Evolutionary conservation across 2,797 vertebrate genomes (phyloP), one percentile per base, ranked within the genome.

Genomic region (Semotilus atromaculatus): DNA sequence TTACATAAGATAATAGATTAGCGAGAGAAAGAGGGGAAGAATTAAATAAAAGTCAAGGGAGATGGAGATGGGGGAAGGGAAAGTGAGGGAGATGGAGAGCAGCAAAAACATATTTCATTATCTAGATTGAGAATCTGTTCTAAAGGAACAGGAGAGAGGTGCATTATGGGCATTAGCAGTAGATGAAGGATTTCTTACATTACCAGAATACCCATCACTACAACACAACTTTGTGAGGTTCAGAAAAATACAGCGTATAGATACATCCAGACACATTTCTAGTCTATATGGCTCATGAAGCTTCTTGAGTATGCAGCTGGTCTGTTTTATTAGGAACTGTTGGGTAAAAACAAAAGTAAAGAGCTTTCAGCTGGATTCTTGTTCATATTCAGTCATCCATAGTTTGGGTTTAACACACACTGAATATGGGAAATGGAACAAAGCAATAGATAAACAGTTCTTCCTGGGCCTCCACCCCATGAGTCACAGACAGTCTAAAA

Each of bases 381-480:
- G 62, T n/a, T 43, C n/a, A 83, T 11, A 23, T 38, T 76, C n/a
- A 58, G 23, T 68, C 34, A 55, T 53, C 3, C 3, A 83, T n/a
- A 40, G 53, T 72, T 58, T 72, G 55, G 5, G 38, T 48, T 58
- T 72, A 45, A 70, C 62, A 43, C 31, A 68, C n/a, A 43, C 48
- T 45, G 31, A 77, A 66, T 40, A 55, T 67, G 36, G 45, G 26
- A 68, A 77, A 58, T 40, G 7, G 8, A 73, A 45, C 38, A 73
- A 82, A 82, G 55, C 7, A 55, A 43, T 62, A 73, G 29, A 31
- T 11, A 67, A 67, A 75, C 0, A 0, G n/a, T 4, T 70, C 36
- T 78, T 78, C 74, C 64, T 45, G 82, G 66, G 66, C 29, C 74
- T 84, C 66, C 74, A 70, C 74, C 82, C 72, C 6, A 60, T 60